phyloP scores from a whole-genome alignment of 2,113 vertebrate species.

The Podarcis muralis region DNA sequence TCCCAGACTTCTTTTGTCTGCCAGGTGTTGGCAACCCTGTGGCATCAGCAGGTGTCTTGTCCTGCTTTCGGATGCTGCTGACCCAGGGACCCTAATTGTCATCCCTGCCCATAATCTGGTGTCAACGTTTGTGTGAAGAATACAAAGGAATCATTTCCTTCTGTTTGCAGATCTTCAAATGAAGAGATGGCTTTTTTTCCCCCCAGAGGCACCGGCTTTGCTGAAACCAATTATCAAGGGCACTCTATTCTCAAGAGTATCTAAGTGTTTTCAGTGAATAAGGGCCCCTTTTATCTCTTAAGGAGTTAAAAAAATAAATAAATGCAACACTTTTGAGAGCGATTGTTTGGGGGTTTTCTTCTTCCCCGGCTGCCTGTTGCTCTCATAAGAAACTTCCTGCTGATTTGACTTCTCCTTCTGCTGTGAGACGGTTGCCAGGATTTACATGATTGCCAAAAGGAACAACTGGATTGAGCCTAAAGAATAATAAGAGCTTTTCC shows the following conservation, averaged over 20 bases:
- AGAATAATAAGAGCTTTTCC: slow-evolving; percentile 68
- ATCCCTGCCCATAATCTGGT: slow-evolving; percentile 45
- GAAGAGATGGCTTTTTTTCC: slow-evolving; percentile 54
- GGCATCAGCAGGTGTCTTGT: background rate
- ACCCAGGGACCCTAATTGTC: background rate
- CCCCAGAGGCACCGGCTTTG: slow-evolving; percentile 54
- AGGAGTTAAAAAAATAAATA: slow-evolving; percentile 57
- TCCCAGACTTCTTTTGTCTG: background rate
- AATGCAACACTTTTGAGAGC: slow-evolving; percentile 59
- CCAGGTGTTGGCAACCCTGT: background rate
- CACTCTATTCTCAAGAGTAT: slow-evolving; percentile 54
- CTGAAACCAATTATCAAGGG: slow-evolving; percentile 62
- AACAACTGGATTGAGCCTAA: slow-evolving; percentile 71
- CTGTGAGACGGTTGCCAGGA: slow-evolving; percentile 61
- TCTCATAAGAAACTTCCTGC: slow-evolving; percentile 65
- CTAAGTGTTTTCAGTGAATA: slow-evolving; percentile 68
- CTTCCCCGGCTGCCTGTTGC: slow-evolving; percentile 67
- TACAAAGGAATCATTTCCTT: slow-evolving; percentile 22
- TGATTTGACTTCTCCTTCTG: slow-evolving; percentile 68
- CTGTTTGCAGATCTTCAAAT: slow-evolving; percentile 58
- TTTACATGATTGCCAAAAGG: slow-evolving; percentile 68
- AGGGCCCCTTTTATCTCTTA: slow-evolving; percentile 60
- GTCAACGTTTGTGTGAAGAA: slow-evolving; percentile 42
- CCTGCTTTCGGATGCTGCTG: background rate
- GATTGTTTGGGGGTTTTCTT: slow-evolving; percentile 22